Base-by-base conservation (phyloP, 2,888 invertebrate species). In the Cheilosia impressa region DNA sequence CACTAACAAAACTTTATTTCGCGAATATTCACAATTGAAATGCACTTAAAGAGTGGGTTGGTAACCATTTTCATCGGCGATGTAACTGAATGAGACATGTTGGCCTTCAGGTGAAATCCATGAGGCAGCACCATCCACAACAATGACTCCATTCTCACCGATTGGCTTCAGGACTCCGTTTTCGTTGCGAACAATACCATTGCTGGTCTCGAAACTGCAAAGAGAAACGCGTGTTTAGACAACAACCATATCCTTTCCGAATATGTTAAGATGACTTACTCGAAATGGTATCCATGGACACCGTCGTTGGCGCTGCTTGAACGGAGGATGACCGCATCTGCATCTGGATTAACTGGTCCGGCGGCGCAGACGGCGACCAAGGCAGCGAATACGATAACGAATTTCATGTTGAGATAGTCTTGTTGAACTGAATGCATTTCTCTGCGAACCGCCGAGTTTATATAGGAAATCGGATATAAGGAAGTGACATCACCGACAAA, bases 101-200 rank as follows among this genome's bases (percentile, higher is more conserved):
- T 92, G 90, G 69, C 94, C 94, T 89, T 94, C 93, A 5, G 91
- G 93, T 4, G 93, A 94, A 0, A 93, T 91, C 93, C 94, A 95
- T 0, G 94, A 93, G 89, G 94, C 94, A 31, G 93, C 92, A 34
- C 95, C 95, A 22, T 93, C 93, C 1, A 95, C 94, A 19, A 93
- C 91, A 58, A 95, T 93, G 4, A 94, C 93, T 88, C 94, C 93
- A 45, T 88, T 88, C 9, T 90, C 90, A 3, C 92, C 91, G 17
- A 88, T 90, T 43, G 91, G 91, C 76, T 91, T 93, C 55, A 93
- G 85, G 47, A 91, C 90, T 2, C 92, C 93, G 41, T 22, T 15
- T 52, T 52, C 93, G 31, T 89, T 87, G 19, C 92, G 91, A 4
- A 89, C 87, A 38, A 92, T 92, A 17, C 93, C 93, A 87, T 94